phyloP scores from a whole-genome alignment of 2,888 invertebrate species.

The Drosophila yooni region DNA sequence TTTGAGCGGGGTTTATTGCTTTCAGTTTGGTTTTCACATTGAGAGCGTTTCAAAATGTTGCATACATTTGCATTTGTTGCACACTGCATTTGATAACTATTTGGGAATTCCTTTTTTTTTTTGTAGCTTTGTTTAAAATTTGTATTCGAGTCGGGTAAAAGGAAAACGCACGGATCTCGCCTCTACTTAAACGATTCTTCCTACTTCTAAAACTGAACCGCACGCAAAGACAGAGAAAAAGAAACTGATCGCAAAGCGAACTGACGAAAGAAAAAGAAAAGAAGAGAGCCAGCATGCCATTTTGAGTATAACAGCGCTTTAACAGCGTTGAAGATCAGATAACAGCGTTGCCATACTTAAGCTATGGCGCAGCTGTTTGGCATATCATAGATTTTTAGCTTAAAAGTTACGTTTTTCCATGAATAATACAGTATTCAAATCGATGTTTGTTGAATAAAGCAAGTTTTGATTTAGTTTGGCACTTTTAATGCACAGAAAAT shows the following conservation, averaged over 20 bases:
- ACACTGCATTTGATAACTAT: slow-evolving; percentile 49
- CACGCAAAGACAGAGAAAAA: slow-evolving; percentile 80
- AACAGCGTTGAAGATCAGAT: slow-evolving; percentile 52
- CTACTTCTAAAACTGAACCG: slow-evolving; percentile 76
- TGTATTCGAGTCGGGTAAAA: slow-evolving; percentile 70
- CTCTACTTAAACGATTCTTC: slow-evolving; percentile 69
- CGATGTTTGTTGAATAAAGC: slow-evolving; percentile 29
- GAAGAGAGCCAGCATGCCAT: slow-evolving; percentile 44
- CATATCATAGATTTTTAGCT: slow-evolving; percentile 33
- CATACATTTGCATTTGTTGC: slow-evolving; percentile 54
- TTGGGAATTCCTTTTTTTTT: slow-evolving; percentile 66
- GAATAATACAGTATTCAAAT: slow-evolving; percentile 10
- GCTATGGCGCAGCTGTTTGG: slow-evolving; percentile 56
- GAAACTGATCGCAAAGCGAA: slow-evolving; percentile 78
- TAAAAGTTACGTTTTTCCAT: slow-evolving; percentile 5
- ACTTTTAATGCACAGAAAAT: neutral
- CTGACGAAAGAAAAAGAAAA: slow-evolving; percentile 42
- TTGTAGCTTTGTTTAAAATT: slow-evolving; percentile 49
- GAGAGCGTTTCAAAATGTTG: slow-evolving; percentile 26
- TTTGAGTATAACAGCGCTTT: slow-evolving; percentile 53
- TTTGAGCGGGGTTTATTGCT: slow-evolving; percentile 37
- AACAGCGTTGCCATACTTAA: slow-evolving; percentile 51
- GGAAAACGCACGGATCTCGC: slow-evolving; percentile 71
- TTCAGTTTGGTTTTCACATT: slow-evolving; percentile 43
- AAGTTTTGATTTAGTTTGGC: neutral